Percentiles rank a stretch among this genome's conserved stretches.
Conservation (phyloP, 2,888 invertebrate genomes). For the Eupithecia insigniata region DNA sequence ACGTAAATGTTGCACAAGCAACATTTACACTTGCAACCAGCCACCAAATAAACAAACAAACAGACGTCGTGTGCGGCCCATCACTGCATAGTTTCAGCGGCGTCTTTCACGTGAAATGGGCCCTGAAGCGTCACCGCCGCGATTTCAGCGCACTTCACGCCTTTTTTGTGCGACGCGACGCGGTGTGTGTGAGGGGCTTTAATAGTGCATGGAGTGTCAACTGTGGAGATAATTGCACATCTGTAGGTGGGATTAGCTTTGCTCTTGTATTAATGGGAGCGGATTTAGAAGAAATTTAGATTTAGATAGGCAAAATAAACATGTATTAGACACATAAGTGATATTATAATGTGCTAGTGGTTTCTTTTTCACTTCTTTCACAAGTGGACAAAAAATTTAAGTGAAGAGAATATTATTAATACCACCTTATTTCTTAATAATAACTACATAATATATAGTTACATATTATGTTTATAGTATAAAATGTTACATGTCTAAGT, state of each 20-base stretch:
- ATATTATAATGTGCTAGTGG: too few species aligned
- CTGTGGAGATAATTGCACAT: constrained; percentile 68
- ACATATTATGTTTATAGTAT: too few species aligned
- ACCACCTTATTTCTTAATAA: too few species aligned
- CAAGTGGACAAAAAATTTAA: too few species aligned
- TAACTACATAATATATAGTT: too few species aligned
- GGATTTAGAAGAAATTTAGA: too few species aligned
- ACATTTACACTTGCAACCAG: constrained; percentile 3
- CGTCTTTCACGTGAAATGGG: constrained; percentile 73
- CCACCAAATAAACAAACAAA: constrained; percentile 43
- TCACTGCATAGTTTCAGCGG: constrained; percentile 66
- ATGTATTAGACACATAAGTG: too few species aligned
- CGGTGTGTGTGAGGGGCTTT: constrained; percentile 62
- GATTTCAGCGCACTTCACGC: constrained; percentile 80
- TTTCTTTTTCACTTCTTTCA: too few species aligned
- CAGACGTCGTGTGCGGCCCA: constrained; percentile 76
- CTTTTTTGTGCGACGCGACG: constrained; percentile 63
- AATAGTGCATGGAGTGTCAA: constrained; percentile 77
- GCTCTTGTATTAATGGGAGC: neutral
- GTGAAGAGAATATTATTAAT: too few species aligned
- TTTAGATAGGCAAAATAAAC: too few species aligned
- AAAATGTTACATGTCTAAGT: too few species aligned
- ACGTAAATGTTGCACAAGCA: neutral
- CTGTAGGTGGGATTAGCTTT: constrained; percentile 14
- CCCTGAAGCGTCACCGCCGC: constrained; percentile 74